These are phyloP conservation scores for Polyommatus icarus DNA, from an alignment of 2,888 invertebrate species.

Conservation along the genomic window DNA sequence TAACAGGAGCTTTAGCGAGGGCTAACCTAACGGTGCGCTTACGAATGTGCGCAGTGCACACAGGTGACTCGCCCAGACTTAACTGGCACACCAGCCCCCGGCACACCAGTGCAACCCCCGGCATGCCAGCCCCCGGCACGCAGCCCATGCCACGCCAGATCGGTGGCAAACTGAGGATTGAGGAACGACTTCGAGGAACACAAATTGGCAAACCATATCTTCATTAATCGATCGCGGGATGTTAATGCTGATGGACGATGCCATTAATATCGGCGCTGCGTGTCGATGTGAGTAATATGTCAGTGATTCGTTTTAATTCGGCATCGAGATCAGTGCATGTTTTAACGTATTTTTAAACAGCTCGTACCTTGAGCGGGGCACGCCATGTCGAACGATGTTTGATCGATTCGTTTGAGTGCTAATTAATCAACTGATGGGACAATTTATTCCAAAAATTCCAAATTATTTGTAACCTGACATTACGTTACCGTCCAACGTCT, in stretches of 20 bases:
- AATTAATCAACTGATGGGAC: background rate
- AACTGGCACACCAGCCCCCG: background rate
- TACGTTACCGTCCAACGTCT: too few species aligned
- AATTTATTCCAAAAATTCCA: background rate
- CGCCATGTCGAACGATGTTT: background rate
- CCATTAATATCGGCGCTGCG: background rate
- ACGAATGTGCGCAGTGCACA: background rate
- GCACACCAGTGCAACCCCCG: background rate
- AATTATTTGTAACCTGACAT: background rate
- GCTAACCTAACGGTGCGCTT: background rate
- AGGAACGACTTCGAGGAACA: conserved; percentile 6
- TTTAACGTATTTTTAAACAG: conserved; percentile 12
- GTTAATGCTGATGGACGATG: conserved; percentile 4
- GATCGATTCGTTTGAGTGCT: background rate
- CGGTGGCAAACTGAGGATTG: background rate
- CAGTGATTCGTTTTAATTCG: background rate
- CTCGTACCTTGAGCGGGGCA: background rate
- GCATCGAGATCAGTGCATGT: background rate
- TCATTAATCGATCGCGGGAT: background rate
- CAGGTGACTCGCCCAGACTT: background rate
- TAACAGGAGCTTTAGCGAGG: background rate
- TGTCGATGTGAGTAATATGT: conserved; percentile 11
- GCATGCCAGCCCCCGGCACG: background rate
- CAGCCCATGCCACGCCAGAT: background rate
- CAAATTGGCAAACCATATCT: conserved; percentile 13